Base-by-base conservation (phyloP, 64 coral and sea anemone species). In the Trachythela sp. region DNA sequence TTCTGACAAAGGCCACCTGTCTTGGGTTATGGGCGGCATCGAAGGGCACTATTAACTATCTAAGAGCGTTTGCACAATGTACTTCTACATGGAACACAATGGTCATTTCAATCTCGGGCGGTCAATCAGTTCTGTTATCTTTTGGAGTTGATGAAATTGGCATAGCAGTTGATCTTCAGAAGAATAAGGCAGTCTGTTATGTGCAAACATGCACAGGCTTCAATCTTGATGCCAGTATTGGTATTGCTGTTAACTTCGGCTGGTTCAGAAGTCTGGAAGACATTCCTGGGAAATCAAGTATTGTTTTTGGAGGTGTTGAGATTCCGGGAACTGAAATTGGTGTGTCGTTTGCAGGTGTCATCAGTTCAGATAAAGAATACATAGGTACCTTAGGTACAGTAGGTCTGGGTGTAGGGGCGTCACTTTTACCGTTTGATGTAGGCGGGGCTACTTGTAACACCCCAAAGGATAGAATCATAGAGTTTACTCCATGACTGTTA, bases 231-330 rank as follows among this genome's bases (percentile, higher is more conserved):
- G 30, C 15, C 15, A 22, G 59, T 68, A 22, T 68, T n/a, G 59
- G 30, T n/a, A 68, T 68, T 31, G 5, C 20, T 22, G 30, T 68
- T 68, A 68, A 68, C 15, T 68, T n/a, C 30, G 59, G 59, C 15
- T 68, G 59, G 59, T 68, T 68, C 15, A 68, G 59, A 68, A 68
- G 18, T 68, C 59, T 68, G 20, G 59, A 68, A n/a, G 59, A 68
- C 59, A 68, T 68, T 22, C 59, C 59, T 6, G 59, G 59, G 30
- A 68, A 68, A 68, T 6, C 59, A 2, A 68, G 20, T 6, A 31
- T 68, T 68, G 30, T 68, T 68, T 22, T 22, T 68, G 59, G 59
- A 4, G 5, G 20, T n/a, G 20, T 22, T n/a, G 59, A 68, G 30
- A 22, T 68, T n/a, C 59, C 59, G 15, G 5, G 15, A 2, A 68